Percentiles rank a stretch among this genome's conserved stretches.
phyloP scores from a whole-genome alignment of 2,888 invertebrate species.

The Callimorpha dominula region DNA sequence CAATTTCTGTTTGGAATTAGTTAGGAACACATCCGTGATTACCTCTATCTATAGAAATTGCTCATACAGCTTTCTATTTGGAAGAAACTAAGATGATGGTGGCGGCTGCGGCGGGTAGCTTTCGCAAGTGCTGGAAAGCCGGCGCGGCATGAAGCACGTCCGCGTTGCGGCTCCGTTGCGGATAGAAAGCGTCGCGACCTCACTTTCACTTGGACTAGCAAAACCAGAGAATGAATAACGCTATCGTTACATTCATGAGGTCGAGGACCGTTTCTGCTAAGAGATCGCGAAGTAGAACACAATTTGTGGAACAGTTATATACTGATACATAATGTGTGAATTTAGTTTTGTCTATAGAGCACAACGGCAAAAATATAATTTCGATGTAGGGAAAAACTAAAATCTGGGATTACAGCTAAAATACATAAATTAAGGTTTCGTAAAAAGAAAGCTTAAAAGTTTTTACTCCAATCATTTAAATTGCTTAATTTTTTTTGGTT shows the following conservation, averaged over 20 bases:
- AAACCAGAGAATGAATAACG: conserved; percentile 56
- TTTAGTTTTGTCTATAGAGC: background rate
- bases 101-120: conserved; percentile 57
- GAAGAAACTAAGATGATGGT: conserved; percentile 48
- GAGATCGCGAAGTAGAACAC: conserved; percentile 7
- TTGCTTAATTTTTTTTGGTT: no score
- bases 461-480: no score
- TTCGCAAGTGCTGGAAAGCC: conserved; percentile 71
- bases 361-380: no score
- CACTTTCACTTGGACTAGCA: conserved; percentile 79
- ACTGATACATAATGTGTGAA: background rate
- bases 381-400: no score
- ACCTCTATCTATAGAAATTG: conserved; percentile 17
- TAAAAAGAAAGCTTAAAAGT: no score
- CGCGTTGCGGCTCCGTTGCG: conserved; percentile 54
- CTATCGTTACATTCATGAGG: conserved; percentile 34
- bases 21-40: conserved; percentile 8
- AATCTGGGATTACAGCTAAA: no score
- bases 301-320: background rate
- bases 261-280: conserved; percentile 24
- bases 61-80: conserved; percentile 33
- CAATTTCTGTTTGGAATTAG: no score
- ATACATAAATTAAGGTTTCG: no score
- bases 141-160: conserved; percentile 27
- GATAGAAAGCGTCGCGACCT: conserved; percentile 84